Evolutionary conservation across 2,888 invertebrate genomes (phyloP), one percentile per base, ranked within the genome.

Genomic region (Drosophila melanosoma): DNA sequence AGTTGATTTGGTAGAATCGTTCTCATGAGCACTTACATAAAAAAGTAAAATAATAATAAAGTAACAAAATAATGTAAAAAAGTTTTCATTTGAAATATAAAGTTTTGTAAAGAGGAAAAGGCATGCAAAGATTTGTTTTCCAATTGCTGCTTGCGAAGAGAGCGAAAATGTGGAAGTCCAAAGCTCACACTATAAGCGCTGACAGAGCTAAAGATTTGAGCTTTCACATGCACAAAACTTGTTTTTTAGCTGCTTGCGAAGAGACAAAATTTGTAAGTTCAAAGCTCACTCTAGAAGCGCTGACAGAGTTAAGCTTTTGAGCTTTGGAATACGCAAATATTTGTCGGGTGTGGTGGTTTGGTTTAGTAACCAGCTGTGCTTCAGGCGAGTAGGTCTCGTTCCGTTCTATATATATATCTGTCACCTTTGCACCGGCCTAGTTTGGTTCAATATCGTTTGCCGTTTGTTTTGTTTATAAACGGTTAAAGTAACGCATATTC

Each of bases 341-440:
- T 40, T 45, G 33, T 38, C 38, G 8, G n/a, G 10, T n/a, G 35
- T 45, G 40, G 17, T 45, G 45, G 23, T 23, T 17, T 11, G 38
- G n/a, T 56, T 38, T 51, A 69, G 70, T 59, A 51, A 42, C 63
- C 29, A 42, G 40, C 42, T 59, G 66, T 61, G 70, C 62, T 65
- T 70, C 40, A 36, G 29, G 53, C 49, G 40, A 79, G 78, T 63
- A 49, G 51, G 45, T 77, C 17, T 62, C 2, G 15, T 56, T 49
- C 7, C 0, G 49, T 26, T 1, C 2, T 26, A 26, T 26, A 26
- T 26, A 26, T 8, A 7, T 11, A 3, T 8, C 26, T n/a, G 7
- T n/a, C 11, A 2, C 15, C 23, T 35, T 81, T 81, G 80, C 20
- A 69, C 80, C 64, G 48, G 17, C 32, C 20, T 40, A 51, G 15